Conservation (phyloP, 92 coral and sea anemone species). For the Zoanthus solanderi region DNA sequence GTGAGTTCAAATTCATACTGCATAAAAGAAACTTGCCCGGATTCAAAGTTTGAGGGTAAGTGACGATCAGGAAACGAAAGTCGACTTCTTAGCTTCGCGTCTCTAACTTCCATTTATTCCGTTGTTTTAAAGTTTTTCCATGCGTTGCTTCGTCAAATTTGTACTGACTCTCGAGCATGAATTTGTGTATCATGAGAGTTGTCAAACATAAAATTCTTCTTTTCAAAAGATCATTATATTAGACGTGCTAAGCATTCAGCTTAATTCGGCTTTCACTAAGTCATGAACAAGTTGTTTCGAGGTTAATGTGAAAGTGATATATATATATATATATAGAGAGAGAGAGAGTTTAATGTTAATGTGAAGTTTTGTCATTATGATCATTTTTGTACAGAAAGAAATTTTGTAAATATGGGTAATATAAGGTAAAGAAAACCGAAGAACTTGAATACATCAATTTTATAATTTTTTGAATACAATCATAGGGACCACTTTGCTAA, state of each 20-base stretch:
- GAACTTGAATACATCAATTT: background rate
- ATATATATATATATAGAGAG: too few species aligned
- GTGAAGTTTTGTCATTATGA: background rate
- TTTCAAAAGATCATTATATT: background rate
- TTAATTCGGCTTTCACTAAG: background rate
- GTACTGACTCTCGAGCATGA: background rate
- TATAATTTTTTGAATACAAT: background rate
- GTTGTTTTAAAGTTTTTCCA: too few species aligned
- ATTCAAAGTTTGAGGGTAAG: constrained; percentile 19
- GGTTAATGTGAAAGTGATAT: too few species aligned
- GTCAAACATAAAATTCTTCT: background rate
- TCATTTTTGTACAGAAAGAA: background rate
- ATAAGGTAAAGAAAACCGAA: background rate
- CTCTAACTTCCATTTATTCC: background rate
- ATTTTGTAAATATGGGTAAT: background rate
- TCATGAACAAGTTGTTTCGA: background rate
- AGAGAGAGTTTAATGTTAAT: background rate
- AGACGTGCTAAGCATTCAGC: background rate
- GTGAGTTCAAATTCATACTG: constrained; percentile 23
- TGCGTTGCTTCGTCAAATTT: too few species aligned
- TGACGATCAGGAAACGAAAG: background rate
- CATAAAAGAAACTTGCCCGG: constrained; percentile 32
- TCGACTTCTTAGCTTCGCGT: background rate
- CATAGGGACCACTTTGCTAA: background rate
- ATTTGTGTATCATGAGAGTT: background rate